Evolutionary conservation across 2,888 invertebrate genomes (phyloP).

Genomic region (Bellardia pandia): DNA sequence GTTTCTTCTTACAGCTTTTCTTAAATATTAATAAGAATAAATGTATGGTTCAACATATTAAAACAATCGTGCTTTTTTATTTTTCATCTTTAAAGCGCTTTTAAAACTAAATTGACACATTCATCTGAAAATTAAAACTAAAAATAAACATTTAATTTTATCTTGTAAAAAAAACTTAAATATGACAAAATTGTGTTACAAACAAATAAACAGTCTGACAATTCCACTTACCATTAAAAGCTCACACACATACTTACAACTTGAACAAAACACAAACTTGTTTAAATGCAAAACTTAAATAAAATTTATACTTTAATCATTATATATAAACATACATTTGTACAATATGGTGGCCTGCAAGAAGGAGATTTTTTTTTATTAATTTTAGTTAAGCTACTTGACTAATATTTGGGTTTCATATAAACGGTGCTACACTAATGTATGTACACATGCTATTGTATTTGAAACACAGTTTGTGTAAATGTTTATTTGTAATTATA

Average conservation of each 20-base stretch:
- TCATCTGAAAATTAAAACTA: not conserved
- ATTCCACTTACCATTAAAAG: not conserved
- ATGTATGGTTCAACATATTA: too few relatives aligned
- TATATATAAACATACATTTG: not conserved
- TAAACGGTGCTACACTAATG: too few relatives aligned
- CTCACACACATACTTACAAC: not conserved
- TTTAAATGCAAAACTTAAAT: slow-evolving; percentile 37
- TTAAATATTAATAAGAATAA: too few relatives aligned
- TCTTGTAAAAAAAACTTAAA: not conserved
- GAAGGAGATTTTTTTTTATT: too few relatives aligned
- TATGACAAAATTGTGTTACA: slow-evolving; percentile 15
- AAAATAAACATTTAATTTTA: not conserved
- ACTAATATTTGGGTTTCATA: too few relatives aligned
- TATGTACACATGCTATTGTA: not conserved
- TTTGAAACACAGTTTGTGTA: not conserved
- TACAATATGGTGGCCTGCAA: too few relatives aligned
- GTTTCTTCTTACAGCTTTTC: too few relatives aligned
- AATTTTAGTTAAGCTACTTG: too few relatives aligned
- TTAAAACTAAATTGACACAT: not conserved
- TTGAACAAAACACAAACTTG: slow-evolving; percentile 11
- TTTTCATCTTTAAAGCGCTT: not conserved
- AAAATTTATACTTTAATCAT: slow-evolving; percentile 28
- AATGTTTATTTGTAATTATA: slow-evolving; percentile 5
- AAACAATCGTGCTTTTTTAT: not conserved
- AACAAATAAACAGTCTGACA: not conserved